Percentiles rank a stretch among this genome's conserved stretches.
Conservation (phyloP, 2,113 vertebrate genomes). For the Fulica atra region DNA sequence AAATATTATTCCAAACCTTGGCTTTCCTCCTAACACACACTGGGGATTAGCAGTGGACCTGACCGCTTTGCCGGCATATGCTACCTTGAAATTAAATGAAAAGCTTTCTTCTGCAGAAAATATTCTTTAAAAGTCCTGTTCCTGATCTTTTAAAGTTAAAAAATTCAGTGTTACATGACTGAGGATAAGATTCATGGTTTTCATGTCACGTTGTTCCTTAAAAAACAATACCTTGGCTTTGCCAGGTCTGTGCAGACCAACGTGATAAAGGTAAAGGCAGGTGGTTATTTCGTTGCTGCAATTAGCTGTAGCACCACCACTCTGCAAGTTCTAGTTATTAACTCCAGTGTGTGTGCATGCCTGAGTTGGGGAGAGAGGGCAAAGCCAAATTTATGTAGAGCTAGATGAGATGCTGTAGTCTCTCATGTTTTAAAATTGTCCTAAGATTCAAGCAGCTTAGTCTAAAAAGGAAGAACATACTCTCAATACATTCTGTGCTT, state of each 20-base stretch:
- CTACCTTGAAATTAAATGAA: background rate
- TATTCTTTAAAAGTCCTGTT: background rate
- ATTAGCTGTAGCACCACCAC: background rate
- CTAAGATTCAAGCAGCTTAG: background rate
- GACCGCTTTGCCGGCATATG: fast-evolving
- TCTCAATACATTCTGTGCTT: background rate
- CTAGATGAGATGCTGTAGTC: background rate
- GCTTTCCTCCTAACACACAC: background rate
- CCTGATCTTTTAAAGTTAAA: background rate
- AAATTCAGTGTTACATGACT: background rate
- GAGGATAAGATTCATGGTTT: background rate
- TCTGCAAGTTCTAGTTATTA: background rate
- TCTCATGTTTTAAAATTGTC: background rate
- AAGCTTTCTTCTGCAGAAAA: background rate
- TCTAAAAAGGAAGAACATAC: background rate
- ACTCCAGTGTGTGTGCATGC: background rate
- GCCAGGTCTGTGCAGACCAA: background rate
- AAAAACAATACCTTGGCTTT: background rate
- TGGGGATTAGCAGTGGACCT: background rate
- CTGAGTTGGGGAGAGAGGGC: background rate
- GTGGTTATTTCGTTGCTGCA: background rate
- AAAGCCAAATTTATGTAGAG: background rate
- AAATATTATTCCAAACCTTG: background rate
- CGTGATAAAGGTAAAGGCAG: background rate
- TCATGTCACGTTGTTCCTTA: background rate